These are phyloP conservation scores for Charadrius vociferus DNA, from an alignment of 2,113 vertebrate species.

Conservation along the genomic window DNA sequence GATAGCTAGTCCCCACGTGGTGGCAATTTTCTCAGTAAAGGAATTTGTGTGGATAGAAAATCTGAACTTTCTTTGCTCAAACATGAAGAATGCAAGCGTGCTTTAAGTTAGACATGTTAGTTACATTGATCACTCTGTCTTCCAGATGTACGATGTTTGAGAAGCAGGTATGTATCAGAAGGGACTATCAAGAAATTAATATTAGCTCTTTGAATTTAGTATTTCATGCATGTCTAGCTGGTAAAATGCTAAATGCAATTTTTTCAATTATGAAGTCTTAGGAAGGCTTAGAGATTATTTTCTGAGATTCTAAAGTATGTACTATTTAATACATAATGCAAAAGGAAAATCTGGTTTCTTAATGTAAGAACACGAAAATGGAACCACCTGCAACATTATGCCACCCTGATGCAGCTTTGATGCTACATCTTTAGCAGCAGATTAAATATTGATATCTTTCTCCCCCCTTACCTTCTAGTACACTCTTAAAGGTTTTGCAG, in stretches of 20 bases:
- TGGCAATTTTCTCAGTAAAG: background rate
- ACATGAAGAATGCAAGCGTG: background rate
- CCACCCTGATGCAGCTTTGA: constrained; percentile 35
- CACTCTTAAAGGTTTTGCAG: background rate
- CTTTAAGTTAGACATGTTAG: background rate
- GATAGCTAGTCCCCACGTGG: background rate
- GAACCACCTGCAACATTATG: constrained; percentile 3
- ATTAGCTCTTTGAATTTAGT: background rate
- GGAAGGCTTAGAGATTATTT: constrained; percentile 16
- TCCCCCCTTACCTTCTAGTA: background rate
- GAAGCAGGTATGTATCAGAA: background rate
- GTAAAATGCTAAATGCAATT: background rate
- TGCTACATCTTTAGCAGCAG: constrained; percentile 38
- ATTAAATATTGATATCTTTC: constrained; percentile 64
- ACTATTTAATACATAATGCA: constrained; percentile 43
- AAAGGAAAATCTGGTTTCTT: constrained; percentile 58
- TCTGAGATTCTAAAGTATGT: constrained; percentile 32
- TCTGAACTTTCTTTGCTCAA: background rate
- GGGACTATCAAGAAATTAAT: background rate
- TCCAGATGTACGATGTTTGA: background rate
- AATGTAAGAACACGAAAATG: constrained; percentile 40
- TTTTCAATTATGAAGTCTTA: constrained; percentile 48
- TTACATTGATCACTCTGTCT: background rate
- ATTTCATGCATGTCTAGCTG: background rate
- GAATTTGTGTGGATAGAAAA: background rate